Conservation (phyloP, 2,113 vertebrate genomes). For the Ptychochromis oligacanthus region DNA sequence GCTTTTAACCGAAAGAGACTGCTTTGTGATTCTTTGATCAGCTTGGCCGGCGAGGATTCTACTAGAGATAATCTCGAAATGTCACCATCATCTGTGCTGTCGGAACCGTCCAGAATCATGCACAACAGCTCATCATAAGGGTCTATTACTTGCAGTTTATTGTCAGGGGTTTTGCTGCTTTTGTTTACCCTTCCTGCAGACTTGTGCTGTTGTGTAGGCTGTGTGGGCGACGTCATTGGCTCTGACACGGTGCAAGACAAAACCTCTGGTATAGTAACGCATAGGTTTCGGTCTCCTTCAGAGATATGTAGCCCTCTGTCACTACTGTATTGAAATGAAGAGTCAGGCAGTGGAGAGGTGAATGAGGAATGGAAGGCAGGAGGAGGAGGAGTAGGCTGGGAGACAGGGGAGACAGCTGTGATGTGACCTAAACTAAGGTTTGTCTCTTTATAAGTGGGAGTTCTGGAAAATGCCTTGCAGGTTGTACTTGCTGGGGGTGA, state of each 20-base stretch:
- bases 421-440: conserved; percentile 21
- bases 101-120: conserved; percentile 46
- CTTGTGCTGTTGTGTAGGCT: conserved; percentile 2
- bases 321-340: not conserved
- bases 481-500: not conserved
- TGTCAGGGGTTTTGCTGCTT: conserved; percentile 38
- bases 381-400: conserved; percentile 54
- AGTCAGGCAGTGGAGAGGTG: conserved; percentile 31
- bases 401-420: conserved; percentile 47
- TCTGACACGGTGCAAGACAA: conserved; percentile 22
- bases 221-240: not conserved
- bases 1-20: not conserved
- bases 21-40: conserved; percentile 4
- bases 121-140: conserved; percentile 71
- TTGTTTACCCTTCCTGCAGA: conserved; percentile 4
- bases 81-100: conserved; percentile 46
- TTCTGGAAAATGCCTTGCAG: conserved; percentile 33
- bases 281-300: conserved; percentile 18
- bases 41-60: not conserved
- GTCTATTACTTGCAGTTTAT: conserved; percentile 46
- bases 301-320: conserved; percentile 13
- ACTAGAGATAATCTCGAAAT: not conserved
- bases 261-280: conserved; percentile 30
- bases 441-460: conserved; percentile 64
- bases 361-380: conserved; percentile 35